Evolutionary conservation across 2,113 vertebrate species (phyloP).

Genomic region (Trachemys scripta): DNA sequence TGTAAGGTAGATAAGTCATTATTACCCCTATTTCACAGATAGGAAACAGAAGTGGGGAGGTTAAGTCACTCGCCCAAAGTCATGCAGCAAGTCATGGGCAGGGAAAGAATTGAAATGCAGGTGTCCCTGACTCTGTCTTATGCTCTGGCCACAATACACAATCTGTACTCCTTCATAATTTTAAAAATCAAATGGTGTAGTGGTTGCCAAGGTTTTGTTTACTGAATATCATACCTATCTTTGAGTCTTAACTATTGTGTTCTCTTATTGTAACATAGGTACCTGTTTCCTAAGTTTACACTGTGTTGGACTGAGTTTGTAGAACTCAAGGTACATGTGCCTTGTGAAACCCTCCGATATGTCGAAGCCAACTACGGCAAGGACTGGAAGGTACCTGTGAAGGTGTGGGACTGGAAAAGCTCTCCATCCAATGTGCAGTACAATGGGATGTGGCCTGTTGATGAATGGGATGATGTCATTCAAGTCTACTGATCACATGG

Average conservation of each 20-base stretch:
- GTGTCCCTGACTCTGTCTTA: background rate
- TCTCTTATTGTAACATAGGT: slow-evolving; percentile 76
- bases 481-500: slow-evolving; percentile 82
- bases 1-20: background rate
- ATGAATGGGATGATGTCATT: slow-evolving; percentile 90
- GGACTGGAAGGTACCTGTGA: slow-evolving; percentile 87
- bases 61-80: background rate
- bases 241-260: background rate
- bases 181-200: background rate
- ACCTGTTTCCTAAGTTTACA: slow-evolving; percentile 88
- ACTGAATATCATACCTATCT: background rate
- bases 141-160: background rate
- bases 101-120: background rate
- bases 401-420: slow-evolving; percentile 90
- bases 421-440: slow-evolving; percentile 87
- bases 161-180: background rate
- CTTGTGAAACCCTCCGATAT: slow-evolving; percentile 87
- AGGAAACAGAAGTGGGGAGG: background rate
- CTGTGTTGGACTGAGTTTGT: slow-evolving; percentile 91
- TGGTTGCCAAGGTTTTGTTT: background rate
- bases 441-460: slow-evolving; percentile 88
- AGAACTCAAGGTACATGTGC: slow-evolving; percentile 86
- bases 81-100: background rate
- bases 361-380: slow-evolving; percentile 90
- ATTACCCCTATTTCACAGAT: background rate